These are phyloP conservation scores for Centrocercus urophasianus DNA, from an alignment of 2,113 vertebrate genomes.

Conservation along the genomic window DNA sequence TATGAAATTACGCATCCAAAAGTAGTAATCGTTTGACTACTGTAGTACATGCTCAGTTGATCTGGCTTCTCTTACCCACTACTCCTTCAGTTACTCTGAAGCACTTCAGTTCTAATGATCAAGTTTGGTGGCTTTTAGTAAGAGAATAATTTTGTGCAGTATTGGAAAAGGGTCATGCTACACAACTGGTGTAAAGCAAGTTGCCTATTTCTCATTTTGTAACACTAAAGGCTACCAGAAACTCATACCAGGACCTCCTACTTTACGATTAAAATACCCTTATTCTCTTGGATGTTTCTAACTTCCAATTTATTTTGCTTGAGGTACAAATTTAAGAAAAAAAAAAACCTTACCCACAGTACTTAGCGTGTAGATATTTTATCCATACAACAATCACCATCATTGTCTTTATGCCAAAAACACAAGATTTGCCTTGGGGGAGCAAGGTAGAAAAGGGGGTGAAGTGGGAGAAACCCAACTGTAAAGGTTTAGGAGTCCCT, in stretches of 20 bases:
- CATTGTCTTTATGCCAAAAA: slow-evolving; percentile 47
- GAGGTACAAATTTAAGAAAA: slow-evolving; percentile 59
- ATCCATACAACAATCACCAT: slow-evolving; percentile 36
- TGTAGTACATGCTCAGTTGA: background rate
- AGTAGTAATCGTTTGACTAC: background rate
- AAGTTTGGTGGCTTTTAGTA: background rate
- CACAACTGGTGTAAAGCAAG: background rate
- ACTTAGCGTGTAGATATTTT: slow-evolving; percentile 36
- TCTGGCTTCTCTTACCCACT: background rate
- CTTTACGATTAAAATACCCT: background rate
- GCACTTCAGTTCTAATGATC: background rate
- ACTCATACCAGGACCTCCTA: background rate
- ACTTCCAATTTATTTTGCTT: slow-evolving; percentile 42
- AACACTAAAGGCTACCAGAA: background rate
- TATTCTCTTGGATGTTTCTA: background rate
- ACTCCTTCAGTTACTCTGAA: background rate
- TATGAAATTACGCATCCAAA: background rate
- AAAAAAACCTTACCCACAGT: slow-evolving; percentile 2
- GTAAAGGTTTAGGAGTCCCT: slow-evolving; percentile 58
- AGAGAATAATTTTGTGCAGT: background rate
- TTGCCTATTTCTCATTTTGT: slow-evolving; percentile 23
- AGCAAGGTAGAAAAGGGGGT: slow-evolving; percentile 36
- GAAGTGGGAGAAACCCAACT: slow-evolving; percentile 54
- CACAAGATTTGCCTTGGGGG: slow-evolving; percentile 21
- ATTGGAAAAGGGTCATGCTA: background rate